Conservation (phyloP, 1,140 invertebrate genomes). For the Drosophila athabasca region DNA sequence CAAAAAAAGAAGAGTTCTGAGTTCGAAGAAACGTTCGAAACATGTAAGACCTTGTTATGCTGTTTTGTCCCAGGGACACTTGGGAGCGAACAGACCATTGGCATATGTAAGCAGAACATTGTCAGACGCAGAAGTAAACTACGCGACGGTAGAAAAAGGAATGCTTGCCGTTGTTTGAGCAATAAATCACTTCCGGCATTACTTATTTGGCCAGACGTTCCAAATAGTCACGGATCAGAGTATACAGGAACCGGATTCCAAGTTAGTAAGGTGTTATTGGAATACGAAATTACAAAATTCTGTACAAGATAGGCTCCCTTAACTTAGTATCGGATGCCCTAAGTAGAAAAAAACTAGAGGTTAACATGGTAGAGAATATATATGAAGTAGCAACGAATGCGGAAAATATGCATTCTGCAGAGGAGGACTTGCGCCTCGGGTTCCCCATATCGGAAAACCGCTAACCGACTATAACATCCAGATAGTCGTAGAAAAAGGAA, state of each 20-base stretch:
- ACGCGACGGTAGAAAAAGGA: neutral
- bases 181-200: conserved; percentile 8
- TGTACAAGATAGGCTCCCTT: too few species aligned
- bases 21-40: too few species aligned
- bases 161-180: conserved; percentile 12
- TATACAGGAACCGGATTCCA: conserved; percentile 2
- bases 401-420: neutral
- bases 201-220: conserved; percentile 8
- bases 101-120: neutral
- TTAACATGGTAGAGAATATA: too few species aligned
- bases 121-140: too few species aligned
- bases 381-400: neutral
- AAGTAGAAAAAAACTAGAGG: neutral
- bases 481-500: conserved; percentile 10
- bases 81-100: neutral
- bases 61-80: too few species aligned
- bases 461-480: conserved; percentile 23
- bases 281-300: too few species aligned
- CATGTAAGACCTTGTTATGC: too few species aligned
- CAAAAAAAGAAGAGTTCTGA: too few species aligned
- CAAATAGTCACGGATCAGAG: conserved; percentile 17
- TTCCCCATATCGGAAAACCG: conserved; percentile 14
- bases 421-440: too few species aligned
- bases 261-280: too few species aligned
- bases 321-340: neutral